Conservation (phyloP, 2,888 invertebrate genomes). For the Plusia festucae region DNA sequence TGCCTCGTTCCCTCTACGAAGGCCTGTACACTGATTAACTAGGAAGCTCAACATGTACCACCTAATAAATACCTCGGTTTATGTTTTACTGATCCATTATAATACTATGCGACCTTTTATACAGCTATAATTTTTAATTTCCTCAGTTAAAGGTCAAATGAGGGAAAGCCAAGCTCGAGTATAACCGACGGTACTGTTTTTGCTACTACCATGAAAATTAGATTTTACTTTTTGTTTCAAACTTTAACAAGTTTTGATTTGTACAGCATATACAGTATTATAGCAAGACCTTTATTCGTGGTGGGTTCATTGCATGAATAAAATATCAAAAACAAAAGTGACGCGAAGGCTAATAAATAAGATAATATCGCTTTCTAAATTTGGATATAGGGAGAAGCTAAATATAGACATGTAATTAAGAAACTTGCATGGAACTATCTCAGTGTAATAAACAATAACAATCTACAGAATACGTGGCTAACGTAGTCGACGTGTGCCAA, state of each 20-base stretch:
- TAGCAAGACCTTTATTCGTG: slow-evolving; percentile 15
- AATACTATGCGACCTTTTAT: slow-evolving; percentile 18
- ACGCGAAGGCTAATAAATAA: slow-evolving; percentile 8
- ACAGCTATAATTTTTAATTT: slow-evolving; percentile 41
- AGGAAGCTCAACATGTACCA: slow-evolving; percentile 48
- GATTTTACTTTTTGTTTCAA: slow-evolving; percentile 44
- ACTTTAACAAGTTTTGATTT: slow-evolving; percentile 23
- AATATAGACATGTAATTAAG: slow-evolving; percentile 32
- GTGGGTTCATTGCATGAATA: neutral
- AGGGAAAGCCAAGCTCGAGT: slow-evolving; percentile 35
- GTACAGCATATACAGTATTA: slow-evolving; percentile 30
- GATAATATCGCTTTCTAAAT: slow-evolving; percentile 3
- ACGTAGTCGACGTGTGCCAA: slow-evolving; percentile 64
- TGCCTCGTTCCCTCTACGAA: slow-evolving; percentile 94
- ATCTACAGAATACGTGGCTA: slow-evolving; percentile 40
- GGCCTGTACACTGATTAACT: slow-evolving; percentile 90
- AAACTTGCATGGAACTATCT: slow-evolving; percentile 23
- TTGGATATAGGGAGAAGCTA: slow-evolving; percentile 26
- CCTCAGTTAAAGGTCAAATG: slow-evolving; percentile 48
- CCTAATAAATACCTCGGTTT: slow-evolving; percentile 44
- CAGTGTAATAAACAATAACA: slow-evolving; percentile 38
- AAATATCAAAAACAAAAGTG: neutral
- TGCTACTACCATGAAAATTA: slow-evolving; percentile 41
- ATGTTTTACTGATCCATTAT: slow-evolving; percentile 35
- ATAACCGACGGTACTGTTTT: slow-evolving; percentile 34